Percentiles rank a stretch among this genome's conserved stretches.
phyloP scores from a whole-genome alignment of 2,113 vertebrate species.

The Anolis carolinensis region DNA sequence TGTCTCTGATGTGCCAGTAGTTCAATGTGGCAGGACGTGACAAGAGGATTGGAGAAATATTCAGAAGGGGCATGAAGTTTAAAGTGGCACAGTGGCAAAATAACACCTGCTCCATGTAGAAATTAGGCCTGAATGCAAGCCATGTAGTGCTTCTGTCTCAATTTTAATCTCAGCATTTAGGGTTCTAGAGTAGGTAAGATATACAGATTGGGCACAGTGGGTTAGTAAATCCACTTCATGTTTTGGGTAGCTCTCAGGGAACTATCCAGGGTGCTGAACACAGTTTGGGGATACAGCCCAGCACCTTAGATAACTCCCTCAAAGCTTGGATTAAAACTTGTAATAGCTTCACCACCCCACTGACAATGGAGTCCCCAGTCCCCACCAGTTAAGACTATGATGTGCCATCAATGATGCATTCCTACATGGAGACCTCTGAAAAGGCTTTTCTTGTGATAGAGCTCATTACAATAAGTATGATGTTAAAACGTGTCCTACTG shows the following conservation, averaged over 20 bases:
- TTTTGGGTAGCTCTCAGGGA: too few relatives aligned
- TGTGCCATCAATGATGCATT: not conserved
- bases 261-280: too few relatives aligned
- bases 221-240: too few relatives aligned
- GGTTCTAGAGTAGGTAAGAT: not conserved
- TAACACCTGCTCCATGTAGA: not conserved
- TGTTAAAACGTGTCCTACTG: not conserved
- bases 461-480: not conserved
- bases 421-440: not conserved
- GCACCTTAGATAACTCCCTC: too few relatives aligned
- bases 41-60: not conserved
- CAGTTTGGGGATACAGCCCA: too few relatives aligned
- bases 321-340: too few relatives aligned
- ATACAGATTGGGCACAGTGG: too few relatives aligned
- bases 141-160: not conserved
- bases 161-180: not conserved
- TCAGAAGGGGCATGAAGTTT: not conserved
- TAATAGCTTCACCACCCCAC: too few relatives aligned
- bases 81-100: not conserved
- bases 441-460: not conserved
- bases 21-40: too few relatives aligned
- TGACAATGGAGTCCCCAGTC: too few relatives aligned
- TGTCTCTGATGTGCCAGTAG: not conserved
- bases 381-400: not conserved
- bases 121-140: not conserved